Evolutionary conservation across 1,140 invertebrate genomes (phyloP), one percentile per base, ranked within the genome.

Genomic region (Neoseiulus cucumeris): DNA sequence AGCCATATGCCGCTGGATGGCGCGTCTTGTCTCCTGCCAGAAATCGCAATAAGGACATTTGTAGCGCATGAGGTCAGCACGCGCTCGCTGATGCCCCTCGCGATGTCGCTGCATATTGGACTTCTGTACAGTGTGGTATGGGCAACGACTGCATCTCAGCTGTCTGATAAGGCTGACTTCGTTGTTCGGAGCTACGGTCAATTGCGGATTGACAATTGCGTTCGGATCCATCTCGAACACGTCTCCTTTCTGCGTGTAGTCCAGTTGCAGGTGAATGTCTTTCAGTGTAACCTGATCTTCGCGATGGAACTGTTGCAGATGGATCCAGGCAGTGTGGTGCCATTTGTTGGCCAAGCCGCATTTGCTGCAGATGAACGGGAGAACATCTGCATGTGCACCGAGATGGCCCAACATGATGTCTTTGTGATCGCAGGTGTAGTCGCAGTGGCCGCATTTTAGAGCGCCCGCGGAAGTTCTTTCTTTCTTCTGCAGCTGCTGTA

Each of bases 401-500:
- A 59, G 51, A 59, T 59, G 51, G 6, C 51, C 51, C 12, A 59
- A 20, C 51, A 59, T 59, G 51, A 59, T 59, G 22, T 59, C 51
- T 59, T 59, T 59, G 22, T 59, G 51, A 25, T 59, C 51, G 51
- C 51, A 59, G 51, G 51, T 59, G 51, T 59, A 59, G 25, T 59
- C 51, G 22, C 51, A 59, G 22, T 59, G 51, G 22, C 51, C 51
- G 33, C 51, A 59, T 59, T 59, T 59, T 33, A 59, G 51, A 17
- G 51, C 51, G 22, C 51, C 51, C 25, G 25, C 51, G 25, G 25
- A 33, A 25, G 25, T 14, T 25, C 33, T 25, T 25, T 59, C 51
- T 33, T 59, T 59, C 51, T 59, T 59, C 51, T 59, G 51, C 51
- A 59, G 51, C 51, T 59, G 51, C 51, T 59, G 51, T 29, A 59